These are phyloP conservation scores for Lagocephalus sceleratus DNA, from an alignment of 2,797 vertebrate genomes.

Conservation along the genomic window DNA sequence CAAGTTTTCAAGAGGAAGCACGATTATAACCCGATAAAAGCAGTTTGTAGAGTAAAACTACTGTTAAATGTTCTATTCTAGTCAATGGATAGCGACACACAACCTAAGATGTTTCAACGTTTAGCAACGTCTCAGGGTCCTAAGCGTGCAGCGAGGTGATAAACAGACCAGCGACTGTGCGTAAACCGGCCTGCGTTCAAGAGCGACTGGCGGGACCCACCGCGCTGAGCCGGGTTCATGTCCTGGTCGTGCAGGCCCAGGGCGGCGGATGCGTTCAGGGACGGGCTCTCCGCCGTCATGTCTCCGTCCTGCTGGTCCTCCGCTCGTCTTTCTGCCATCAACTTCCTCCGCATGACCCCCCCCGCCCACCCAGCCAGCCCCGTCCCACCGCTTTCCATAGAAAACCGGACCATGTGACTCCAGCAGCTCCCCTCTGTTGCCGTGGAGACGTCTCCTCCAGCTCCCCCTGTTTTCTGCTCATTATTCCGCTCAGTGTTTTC, in stretches of 20 bases:
- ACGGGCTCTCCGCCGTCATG: slow-evolving; percentile 18
- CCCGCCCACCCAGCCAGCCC: no score
- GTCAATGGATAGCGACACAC: background rate
- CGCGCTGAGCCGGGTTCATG: slow-evolving; percentile 35
- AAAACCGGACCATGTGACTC: slow-evolving; percentile 61
- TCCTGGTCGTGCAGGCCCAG: slow-evolving; percentile 38
- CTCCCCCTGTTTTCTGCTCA: slow-evolving; percentile 68
- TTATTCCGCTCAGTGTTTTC: slow-evolving; percentile 59
- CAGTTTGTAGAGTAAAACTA: no score
- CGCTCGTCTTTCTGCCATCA: slow-evolving; percentile 63
- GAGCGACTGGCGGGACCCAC: slow-evolving; percentile 54
- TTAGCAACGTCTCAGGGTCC: no score
- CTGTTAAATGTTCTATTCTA: no score
- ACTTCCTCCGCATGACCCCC: slow-evolving; percentile 39
- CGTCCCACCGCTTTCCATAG: slow-evolving; percentile 42
- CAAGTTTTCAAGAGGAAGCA: no score
- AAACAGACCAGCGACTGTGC: background rate
- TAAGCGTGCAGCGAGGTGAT: no score
- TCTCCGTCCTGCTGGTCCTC: slow-evolving; percentile 26
- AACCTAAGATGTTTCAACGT: background rate
- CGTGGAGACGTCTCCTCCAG: slow-evolving; percentile 52
- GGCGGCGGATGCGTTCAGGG: slow-evolving; percentile 50
- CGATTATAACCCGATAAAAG: no score
- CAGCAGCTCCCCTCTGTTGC: slow-evolving; percentile 52
- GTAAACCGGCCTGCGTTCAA: no score